Evolutionary conservation across 2,113 vertebrate genomes (phyloP), one percentile per base, ranked within the genome.

Genomic region (Ardeotis arabs): DNA sequence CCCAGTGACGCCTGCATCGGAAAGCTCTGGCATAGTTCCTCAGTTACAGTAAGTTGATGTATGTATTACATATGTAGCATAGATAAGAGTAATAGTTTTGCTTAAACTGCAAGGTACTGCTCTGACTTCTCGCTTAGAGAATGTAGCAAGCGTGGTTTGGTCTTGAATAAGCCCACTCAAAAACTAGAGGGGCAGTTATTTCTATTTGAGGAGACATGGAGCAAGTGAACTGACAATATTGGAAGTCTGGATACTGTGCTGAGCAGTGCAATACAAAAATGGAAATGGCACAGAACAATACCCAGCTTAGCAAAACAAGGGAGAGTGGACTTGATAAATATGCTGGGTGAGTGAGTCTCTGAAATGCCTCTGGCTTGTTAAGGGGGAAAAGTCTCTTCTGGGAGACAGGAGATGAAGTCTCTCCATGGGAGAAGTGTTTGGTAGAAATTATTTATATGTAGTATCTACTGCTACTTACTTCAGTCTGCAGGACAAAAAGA

Each of bases 1-100:
- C 22, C 99, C 99, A 0, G 96, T 98, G 86, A 98, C 98, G 7
- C 97, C 99, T 16, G 95, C 98, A 69, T 98, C 99, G 2, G 99
- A 99, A 97, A 97, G 97, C 81, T 99, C 99, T 78, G 99, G 98
- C 90, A 99, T 99, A 96, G 98, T 99, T 84, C 99, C 99, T 41
- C 99, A 99, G 95, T 90, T 99, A 47, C 99, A 99, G 99, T 99
- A 97, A 98, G 98, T 84, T 53, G 9, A 10, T 62, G 15, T 29
- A 25, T 64, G 15, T 29, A 25, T 70, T 28, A 14, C 41, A 22
- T 39, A 35, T 13, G 23, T 9, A 28, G 25, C 7, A 7, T 10
- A 7, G 18, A 11, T 9, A 45, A 23, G 2, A 56, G 35, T 17
- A 7, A 14, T 6, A 22, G 28, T 55, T 74, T 67, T 25, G 10